Evolutionary conservation across 2,888 invertebrate species (phyloP), one percentile per base, ranked within the genome.

Genomic region (Neoascia interrupta): DNA sequence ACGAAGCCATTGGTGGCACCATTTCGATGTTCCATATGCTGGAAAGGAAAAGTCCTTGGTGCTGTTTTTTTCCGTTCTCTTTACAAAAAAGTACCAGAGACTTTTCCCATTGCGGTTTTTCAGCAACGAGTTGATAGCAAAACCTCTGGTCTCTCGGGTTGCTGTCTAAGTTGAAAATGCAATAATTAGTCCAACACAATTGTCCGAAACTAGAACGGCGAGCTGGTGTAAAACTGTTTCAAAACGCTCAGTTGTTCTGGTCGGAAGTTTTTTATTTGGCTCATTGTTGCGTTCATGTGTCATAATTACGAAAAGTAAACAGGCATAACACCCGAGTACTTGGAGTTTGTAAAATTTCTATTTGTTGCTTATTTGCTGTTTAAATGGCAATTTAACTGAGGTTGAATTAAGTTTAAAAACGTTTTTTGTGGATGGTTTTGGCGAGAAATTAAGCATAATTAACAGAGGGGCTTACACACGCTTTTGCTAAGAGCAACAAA

Each of bases 141-240:
- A 13, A 5, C 28, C 13, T 10, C 10, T 16, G 34, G 1, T 5
- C n/a, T n/a, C n/a, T n/a, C 15, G 11, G 16, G n/a, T 10, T 8
- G 41, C 23, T n/a, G 37, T 45, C 47, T 31, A 3, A 16, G 54
- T 39, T 66, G 8, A 31, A 31, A n/a, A n/a, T n/a, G n/a, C n/a
- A n/a, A 21, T 28, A 66, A 66, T 66, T 56, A 66, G 43, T 45
- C n/a, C 45, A 18, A 54, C 16, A 37, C n/a, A 47, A 56, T 49
- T 56, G 56, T 31, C 47, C n/a, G n/a, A 45, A 53, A 36, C 53
- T 47, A 11, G n/a, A 13, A 18, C 21, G 19, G 8, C 5, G 15
- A n/a, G 6, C 26, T 8, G 4, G 1, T 8, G n/a, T 23, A 36
- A 60, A 13, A 45, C n/a, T 11, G 31, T 21, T 34, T 2, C 5